Percentiles rank a stretch among this genome's conserved stretches.
These are phyloP conservation scores for Enteromius treurensis DNA, from an alignment of 2,797 vertebrate species.

Conservation along the genomic window DNA sequence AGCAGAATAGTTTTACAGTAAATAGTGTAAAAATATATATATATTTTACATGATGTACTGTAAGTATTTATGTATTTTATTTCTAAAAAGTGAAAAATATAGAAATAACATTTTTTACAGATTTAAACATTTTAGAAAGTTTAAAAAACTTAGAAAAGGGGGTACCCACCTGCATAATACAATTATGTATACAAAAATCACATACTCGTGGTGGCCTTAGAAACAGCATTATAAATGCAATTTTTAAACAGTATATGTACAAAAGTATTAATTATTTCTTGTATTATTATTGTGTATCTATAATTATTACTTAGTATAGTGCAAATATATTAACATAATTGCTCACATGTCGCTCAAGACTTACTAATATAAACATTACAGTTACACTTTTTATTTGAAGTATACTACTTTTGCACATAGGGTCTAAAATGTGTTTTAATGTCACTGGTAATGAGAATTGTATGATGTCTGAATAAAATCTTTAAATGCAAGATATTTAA, in stretches of 20 bases:
- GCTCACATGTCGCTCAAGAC: too few relatives aligned
- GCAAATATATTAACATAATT: neutral
- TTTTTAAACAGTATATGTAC: neutral
- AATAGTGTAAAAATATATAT: neutral
- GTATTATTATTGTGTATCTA: too few relatives aligned
- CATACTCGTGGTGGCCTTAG: too few relatives aligned
- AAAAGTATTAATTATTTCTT: neutral
- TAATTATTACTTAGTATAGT: neutral
- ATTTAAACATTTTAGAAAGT: neutral
- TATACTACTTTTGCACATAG: too few relatives aligned
- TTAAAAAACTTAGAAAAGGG: too few relatives aligned
- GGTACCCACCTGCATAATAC: too few relatives aligned
- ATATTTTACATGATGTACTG: neutral
- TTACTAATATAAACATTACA: too few relatives aligned
- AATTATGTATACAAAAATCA: too few relatives aligned
- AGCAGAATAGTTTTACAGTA: neutral
- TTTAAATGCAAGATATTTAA: neutral
- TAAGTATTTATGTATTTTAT: neutral
- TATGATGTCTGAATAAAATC: neutral
- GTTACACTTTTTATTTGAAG: too few relatives aligned
- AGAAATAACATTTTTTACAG: neutral
- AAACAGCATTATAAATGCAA: too few relatives aligned
- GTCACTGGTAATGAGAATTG: neutral
- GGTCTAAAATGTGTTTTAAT: too few relatives aligned
- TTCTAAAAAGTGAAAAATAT: neutral